phyloP scores from a whole-genome alignment of 2,888 invertebrate genomes.

The Chymomyza fuscimana region DNA sequence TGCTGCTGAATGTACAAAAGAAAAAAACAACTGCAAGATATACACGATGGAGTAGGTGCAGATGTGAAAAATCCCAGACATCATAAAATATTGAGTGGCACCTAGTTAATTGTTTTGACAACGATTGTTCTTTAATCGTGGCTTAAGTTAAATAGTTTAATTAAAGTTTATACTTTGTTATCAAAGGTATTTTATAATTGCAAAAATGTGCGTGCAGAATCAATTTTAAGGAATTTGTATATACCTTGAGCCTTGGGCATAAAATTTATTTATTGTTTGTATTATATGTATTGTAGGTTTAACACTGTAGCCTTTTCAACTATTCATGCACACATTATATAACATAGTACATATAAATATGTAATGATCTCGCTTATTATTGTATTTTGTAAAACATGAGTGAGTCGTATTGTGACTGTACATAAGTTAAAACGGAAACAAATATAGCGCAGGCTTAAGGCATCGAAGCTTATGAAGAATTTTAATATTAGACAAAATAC shows the following conservation, averaged over 20 bases:
- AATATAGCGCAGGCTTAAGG: background rate
- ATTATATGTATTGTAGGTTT: background rate
- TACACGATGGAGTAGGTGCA: background rate
- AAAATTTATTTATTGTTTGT: background rate
- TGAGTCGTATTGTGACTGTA: background rate
- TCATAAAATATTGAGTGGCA: too few species aligned
- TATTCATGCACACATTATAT: background rate
- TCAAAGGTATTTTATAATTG: background rate
- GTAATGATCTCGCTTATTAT: background rate
- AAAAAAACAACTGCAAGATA: constrained; percentile 14
- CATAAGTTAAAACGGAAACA: background rate
- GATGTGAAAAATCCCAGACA: too few species aligned
- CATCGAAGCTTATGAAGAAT: background rate
- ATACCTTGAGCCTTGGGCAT: background rate
- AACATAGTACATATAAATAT: background rate
- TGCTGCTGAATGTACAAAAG: constrained; percentile 32
- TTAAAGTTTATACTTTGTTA: constrained; percentile 29
- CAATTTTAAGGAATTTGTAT: background rate
- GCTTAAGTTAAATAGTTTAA: too few species aligned
- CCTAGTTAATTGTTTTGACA: too few species aligned
- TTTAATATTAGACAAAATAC: background rate
- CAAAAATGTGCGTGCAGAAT: constrained; percentile 3
- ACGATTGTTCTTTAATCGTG: too few species aligned
- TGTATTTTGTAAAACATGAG: background rate
- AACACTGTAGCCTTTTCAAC: background rate